These are phyloP conservation scores for Pyrocephalus nanus DNA, from an alignment of 2,797 vertebrate species.

Conservation along the genomic window DNA sequence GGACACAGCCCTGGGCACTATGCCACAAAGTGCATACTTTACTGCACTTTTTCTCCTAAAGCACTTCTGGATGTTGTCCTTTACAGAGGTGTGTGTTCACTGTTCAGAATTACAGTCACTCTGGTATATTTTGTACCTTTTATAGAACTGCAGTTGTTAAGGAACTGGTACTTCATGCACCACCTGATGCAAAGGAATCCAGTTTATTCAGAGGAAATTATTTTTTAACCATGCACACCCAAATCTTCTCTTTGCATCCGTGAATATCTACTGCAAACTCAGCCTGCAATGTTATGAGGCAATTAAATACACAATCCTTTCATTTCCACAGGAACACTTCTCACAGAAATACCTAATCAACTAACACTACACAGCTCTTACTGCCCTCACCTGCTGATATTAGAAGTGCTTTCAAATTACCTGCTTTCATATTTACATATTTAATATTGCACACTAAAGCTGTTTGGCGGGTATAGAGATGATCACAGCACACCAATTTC, in stretches of 20 bases:
- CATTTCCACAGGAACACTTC: not conserved
- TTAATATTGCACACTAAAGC: not conserved
- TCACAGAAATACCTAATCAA: not conserved
- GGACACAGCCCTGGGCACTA: not conserved
- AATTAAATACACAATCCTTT: not conserved
- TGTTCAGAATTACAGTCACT: not conserved
- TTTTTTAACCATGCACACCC: not conserved
- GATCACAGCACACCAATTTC: not conserved
- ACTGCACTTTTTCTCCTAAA: not conserved
- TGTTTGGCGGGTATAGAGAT: not conserved
- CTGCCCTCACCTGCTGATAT: not conserved
- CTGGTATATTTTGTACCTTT: not conserved
- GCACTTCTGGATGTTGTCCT: not conserved
- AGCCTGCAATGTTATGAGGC: not conserved
- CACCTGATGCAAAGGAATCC: not conserved
- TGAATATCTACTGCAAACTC: not conserved
- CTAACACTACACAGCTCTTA: not conserved
- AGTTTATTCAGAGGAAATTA: not conserved
- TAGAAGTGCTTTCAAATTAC: not conserved
- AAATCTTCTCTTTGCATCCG: not conserved
- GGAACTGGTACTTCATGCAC: not conserved
- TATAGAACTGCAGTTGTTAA: not conserved
- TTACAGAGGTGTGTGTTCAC: not conserved
- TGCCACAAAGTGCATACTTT: not conserved
- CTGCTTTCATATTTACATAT: not conserved